Evolutionary conservation across 2,888 invertebrate species (phyloP).

Genomic region (Plebejus melissa): DNA sequence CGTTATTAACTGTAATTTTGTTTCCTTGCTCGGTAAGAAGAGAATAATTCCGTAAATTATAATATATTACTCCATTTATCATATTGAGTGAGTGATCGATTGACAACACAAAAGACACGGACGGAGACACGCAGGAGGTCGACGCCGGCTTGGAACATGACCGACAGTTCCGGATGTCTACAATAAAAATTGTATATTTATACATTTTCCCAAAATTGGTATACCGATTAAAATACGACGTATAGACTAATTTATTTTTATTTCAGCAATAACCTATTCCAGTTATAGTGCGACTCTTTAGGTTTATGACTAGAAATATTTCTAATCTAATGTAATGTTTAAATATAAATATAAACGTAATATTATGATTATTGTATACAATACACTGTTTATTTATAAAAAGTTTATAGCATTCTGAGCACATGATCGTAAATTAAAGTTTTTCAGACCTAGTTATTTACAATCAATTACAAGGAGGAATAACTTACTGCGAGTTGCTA

Average conservation of each 20-base stretch:
- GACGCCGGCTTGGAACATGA: neutral
- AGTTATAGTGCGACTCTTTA: too few species aligned
- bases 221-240: too few species aligned
- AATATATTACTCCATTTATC: neutral
- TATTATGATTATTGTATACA: neutral
- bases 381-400: neutral
- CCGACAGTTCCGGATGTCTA: neutral
- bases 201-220: neutral
- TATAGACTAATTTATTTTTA: too few species aligned
- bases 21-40: neutral
- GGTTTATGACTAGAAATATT: too few species aligned
- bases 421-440: slow-evolving; percentile 16
- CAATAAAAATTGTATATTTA: neutral
- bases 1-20: neutral
- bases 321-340: neutral
- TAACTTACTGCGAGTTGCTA: neutral
- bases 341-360: neutral
- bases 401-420: neutral
- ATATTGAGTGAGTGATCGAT: slow-evolving; percentile 8
- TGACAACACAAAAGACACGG: slow-evolving; percentile 7
- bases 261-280: too few species aligned
- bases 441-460: neutral
- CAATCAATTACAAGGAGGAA: slow-evolving; percentile 6
- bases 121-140: slow-evolving; percentile 3
- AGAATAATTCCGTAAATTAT: neutral